phyloP scores from a whole-genome alignment of 2,113 vertebrate species.

The Redunca redunca region DNA sequence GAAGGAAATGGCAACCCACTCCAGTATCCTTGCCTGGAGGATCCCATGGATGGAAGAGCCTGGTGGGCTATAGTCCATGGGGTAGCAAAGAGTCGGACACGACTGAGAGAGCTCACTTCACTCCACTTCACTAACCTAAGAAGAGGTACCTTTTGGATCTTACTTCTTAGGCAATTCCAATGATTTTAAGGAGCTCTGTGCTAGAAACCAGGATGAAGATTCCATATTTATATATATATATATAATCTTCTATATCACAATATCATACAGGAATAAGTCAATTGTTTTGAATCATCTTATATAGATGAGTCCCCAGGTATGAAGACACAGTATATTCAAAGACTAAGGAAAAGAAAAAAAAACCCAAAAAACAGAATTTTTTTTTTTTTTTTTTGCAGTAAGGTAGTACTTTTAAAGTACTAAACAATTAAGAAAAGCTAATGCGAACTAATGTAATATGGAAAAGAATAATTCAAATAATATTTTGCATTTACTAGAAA shows the following conservation, averaged over 20 bases:
- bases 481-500: background rate
- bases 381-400: background rate
- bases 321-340: background rate
- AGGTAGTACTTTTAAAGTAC: background rate
- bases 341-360: background rate
- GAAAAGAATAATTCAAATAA: background rate
- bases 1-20: too few species aligned
- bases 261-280: background rate
- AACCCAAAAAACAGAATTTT: rapidly evolving
- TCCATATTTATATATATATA: background rate
- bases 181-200: background rate
- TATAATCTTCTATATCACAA: background rate
- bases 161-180: background rate
- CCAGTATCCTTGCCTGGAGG: too few species aligned
- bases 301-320: background rate
- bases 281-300: background rate
- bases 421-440: background rate
- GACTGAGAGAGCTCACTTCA: too few species aligned
- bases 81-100: too few species aligned
- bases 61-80: too few species aligned
- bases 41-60: too few species aligned
- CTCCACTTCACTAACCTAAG: background rate
- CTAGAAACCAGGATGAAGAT: background rate
- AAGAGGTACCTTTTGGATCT: background rate
- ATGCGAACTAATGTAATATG: background rate